Conservation (phyloP, 2,113 vertebrate genomes). For the Vimba vimba region DNA sequence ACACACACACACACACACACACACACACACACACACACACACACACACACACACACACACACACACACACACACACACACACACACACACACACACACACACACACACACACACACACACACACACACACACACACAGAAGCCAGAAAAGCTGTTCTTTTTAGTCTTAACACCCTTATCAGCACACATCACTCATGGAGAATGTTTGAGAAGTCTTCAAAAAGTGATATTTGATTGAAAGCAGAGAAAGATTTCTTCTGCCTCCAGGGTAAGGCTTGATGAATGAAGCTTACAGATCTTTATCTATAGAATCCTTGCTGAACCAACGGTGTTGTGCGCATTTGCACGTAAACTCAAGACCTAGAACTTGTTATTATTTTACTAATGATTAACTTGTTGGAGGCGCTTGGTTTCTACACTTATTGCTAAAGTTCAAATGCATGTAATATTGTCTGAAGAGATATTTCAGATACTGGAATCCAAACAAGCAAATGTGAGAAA, state of each 20-base stretch:
- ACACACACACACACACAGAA: not conserved
- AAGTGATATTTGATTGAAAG: slow-evolving; percentile 30
- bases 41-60: slow-evolving; percentile 31
- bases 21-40: not conserved
- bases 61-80: slow-evolving; percentile 38
- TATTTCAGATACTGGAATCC: slow-evolving; percentile 18
- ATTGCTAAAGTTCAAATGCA: not conserved
- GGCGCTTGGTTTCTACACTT: not conserved
- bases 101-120: slow-evolving; percentile 48
- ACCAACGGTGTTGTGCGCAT: not conserved
- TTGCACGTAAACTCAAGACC: not conserved
- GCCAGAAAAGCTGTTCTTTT: slow-evolving; percentile 17
- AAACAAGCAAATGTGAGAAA: no score
- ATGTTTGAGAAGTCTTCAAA: slow-evolving; percentile 27
- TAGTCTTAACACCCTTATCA: slow-evolving; percentile 45
- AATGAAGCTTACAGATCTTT: slow-evolving; percentile 1
- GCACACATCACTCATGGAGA: slow-evolving; percentile 31
- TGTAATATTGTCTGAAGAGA: not conserved
- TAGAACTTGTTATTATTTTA: not conserved
- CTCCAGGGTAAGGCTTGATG: slow-evolving; percentile 30
- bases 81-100: slow-evolving; percentile 40
- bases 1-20: slow-evolving; percentile 45
- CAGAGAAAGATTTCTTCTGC: slow-evolving; percentile 18
- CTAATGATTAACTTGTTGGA: not conserved
- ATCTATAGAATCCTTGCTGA: slow-evolving; percentile 27